Evolutionary conservation across 2,888 invertebrate genomes (phyloP).

Genomic region (Vesta saturnalis): DNA sequence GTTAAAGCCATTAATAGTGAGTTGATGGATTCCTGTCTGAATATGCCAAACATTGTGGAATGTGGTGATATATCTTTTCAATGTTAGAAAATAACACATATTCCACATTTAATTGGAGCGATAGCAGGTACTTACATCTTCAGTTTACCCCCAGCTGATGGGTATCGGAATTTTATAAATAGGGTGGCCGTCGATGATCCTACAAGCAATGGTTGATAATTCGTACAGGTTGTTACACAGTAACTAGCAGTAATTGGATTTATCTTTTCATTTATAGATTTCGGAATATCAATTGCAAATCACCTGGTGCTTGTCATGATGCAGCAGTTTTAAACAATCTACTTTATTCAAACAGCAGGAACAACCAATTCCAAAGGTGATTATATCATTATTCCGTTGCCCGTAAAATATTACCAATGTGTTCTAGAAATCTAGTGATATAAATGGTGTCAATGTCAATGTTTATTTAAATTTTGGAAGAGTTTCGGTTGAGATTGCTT

Average conservation of each 20-base stretch:
- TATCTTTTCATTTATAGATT: no score
- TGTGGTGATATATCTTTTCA: no score
- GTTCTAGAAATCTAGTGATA: background rate
- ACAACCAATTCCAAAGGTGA: background rate
- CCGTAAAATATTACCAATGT: background rate
- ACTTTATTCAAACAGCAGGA: no score
- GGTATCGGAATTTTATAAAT: conserved; percentile 1
- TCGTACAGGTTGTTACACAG: no score
- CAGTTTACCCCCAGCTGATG: background rate
- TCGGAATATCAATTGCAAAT: conserved; percentile 8
- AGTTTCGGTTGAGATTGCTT: no score
- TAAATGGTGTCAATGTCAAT: background rate
- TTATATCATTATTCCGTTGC: background rate
- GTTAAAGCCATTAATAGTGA: no score
- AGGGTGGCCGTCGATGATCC: no score
- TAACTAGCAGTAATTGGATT: background rate
- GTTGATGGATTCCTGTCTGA: conserved; percentile 2
- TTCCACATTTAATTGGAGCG: no score
- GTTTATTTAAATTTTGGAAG: background rate
- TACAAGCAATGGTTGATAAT: conserved; percentile 3
- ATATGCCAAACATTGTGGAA: no score
- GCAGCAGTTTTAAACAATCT: conserved; percentile 1
- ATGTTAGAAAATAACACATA: no score
- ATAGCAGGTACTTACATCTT: background rate
- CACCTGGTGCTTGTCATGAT: conserved; percentile 3